phyloP scores from a whole-genome alignment of 2,113 vertebrate genomes.

The Periophthalmus modestus region DNA sequence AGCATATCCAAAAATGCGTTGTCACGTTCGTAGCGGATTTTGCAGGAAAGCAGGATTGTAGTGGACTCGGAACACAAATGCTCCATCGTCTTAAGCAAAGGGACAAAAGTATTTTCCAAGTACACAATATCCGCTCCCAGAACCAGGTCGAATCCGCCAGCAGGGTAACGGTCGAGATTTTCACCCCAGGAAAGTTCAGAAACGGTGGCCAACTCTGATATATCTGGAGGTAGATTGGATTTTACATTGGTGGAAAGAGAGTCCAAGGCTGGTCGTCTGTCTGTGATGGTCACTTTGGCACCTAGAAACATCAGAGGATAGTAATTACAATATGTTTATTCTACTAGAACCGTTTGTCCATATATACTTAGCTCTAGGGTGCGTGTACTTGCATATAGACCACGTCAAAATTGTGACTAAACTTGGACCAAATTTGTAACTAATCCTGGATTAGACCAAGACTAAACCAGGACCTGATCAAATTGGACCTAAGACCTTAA shows the following conservation, averaged over 20 bases:
- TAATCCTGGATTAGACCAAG: too few species aligned
- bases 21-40: slow-evolving; percentile 91
- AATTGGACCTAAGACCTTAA: too few species aligned
- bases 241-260: slow-evolving; percentile 86
- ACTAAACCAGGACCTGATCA: too few species aligned
- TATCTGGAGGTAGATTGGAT: slow-evolving; percentile 83
- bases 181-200: slow-evolving; percentile 92
- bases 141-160: slow-evolving; percentile 84
- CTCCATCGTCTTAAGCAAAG: slow-evolving; percentile 85
- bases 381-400: too few species aligned
- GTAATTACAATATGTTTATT: background rate
- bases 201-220: slow-evolving; percentile 71
- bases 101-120: slow-evolving; percentile 89
- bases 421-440: too few species aligned
- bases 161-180: slow-evolving; percentile 76
- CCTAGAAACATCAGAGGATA: slow-evolving; percentile 65
- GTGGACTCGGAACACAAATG: slow-evolving; percentile 82
- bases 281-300: slow-evolving; percentile 90
- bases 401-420: too few species aligned
- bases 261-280: slow-evolving; percentile 84
- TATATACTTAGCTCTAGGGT: too few species aligned
- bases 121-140: slow-evolving; percentile 95
- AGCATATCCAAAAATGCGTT: slow-evolving; percentile 85
- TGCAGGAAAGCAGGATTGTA: slow-evolving; percentile 85
- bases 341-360: too few species aligned